phyloP scores from a whole-genome alignment of 2,888 invertebrate species.

The Hypena proboscidalis region DNA sequence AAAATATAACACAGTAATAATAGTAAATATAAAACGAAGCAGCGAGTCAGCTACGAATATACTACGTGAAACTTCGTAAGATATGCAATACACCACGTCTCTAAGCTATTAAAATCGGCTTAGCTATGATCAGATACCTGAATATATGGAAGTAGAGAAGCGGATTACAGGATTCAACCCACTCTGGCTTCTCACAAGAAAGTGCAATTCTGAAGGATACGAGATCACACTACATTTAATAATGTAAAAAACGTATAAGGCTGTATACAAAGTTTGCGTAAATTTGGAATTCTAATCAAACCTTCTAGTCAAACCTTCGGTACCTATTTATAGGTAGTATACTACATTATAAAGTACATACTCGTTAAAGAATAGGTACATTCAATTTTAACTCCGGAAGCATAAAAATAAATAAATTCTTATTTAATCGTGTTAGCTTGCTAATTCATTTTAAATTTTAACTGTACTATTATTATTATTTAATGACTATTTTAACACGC shows the following conservation, averaged over 20 bases:
- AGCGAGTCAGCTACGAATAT: not conserved
- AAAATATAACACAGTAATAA: too few relatives aligned
- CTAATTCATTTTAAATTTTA: too few relatives aligned
- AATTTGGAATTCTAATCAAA: too few relatives aligned
- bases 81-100: conserved; percentile 16
- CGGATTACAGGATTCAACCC: conserved; percentile 50
- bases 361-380: too few relatives aligned
- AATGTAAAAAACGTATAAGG: conserved; percentile 26
- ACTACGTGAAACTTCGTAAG: not conserved
- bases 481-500: too few relatives aligned
- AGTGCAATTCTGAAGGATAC: conserved; percentile 61
- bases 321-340: too few relatives aligned
- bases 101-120: conserved; percentile 26
- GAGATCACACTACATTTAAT: conserved; percentile 30
- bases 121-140: conserved; percentile 37
- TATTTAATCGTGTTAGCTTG: too few relatives aligned
- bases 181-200: conserved; percentile 49
- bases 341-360: too few relatives aligned
- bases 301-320: too few relatives aligned
- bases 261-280: conserved; percentile 16
- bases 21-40: not conserved
- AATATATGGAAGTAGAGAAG: conserved; percentile 39
- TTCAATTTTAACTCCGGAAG: too few relatives aligned
- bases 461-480: too few relatives aligned
- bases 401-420: too few relatives aligned